Evolutionary conservation across 2,797 vertebrate species (phyloP).

Genomic region (Xenopus petersii): DNA sequence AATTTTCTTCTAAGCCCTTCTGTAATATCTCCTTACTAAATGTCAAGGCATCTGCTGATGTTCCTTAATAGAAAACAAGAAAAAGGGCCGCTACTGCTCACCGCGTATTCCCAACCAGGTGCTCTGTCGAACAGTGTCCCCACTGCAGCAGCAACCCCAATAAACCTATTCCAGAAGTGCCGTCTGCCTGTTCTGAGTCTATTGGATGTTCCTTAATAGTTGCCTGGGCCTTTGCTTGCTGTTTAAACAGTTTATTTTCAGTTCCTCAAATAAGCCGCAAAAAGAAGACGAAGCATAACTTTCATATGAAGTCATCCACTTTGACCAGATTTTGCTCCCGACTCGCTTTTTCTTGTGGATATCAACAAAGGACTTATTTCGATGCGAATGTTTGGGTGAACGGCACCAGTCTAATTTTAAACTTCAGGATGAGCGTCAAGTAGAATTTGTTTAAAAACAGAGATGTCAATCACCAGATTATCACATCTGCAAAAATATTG

Average conservation of each 20-base stretch:
- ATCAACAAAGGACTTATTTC: constrained; percentile 9
- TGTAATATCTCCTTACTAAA: no score
- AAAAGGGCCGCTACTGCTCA: no score
- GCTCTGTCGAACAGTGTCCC: no score
- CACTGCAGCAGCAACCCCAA: no score
- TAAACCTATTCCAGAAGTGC: no score
- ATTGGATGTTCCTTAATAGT: background rate
- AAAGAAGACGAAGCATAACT: constrained; percentile 10
- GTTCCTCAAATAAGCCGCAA: constrained; percentile 14
- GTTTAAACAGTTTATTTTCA: constrained; percentile 12
- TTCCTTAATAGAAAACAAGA: background rate
- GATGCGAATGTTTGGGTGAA: constrained; percentile 9
- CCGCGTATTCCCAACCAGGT: no score
- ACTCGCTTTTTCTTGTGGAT: background rate
- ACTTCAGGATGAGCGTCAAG: background rate
- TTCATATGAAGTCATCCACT: background rate
- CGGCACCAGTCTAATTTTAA: constrained; percentile 7
- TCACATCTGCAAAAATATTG: background rate
- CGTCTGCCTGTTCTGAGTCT: no score
- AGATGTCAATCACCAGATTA: background rate
- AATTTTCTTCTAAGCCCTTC: no score
- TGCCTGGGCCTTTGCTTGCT: background rate
- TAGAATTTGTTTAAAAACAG: constrained; percentile 2
- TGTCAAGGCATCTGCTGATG: no score
- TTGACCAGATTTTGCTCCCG: constrained; percentile 1